Evolutionary conservation across 2,113 vertebrate species (phyloP).

Genomic region (Mellivora capensis): DNA sequence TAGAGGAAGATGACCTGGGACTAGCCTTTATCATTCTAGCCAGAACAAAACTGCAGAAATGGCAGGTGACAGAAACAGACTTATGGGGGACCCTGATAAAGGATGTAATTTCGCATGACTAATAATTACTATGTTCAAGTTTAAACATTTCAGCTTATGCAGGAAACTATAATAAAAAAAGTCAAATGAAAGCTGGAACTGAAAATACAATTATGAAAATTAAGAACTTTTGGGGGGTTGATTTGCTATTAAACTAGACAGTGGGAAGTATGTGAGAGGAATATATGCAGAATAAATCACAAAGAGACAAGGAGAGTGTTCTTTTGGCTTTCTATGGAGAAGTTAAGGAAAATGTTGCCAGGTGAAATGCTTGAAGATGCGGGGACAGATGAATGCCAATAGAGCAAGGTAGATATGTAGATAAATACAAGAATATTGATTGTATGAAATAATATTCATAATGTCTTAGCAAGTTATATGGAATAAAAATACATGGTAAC

Average conservation of each 20-base stretch:
- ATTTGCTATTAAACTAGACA: not conserved
- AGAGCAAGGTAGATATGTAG: not conserved
- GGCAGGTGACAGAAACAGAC: not conserved
- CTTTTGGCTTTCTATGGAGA: not conserved
- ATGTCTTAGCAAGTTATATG: not conserved
- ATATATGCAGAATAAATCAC: not conserved
- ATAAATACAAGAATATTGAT: not conserved
- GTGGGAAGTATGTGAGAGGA: not conserved
- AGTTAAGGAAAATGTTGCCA: not conserved
- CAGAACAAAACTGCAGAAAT: not conserved
- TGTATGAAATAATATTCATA: not conserved
- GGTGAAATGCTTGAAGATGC: not conserved
- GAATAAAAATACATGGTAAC: not conserved
- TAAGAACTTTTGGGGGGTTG: not conserved
- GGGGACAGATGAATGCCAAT: not conserved
- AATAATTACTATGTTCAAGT: not conserved
- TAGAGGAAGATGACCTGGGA: not conserved
- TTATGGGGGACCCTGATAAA: not conserved
- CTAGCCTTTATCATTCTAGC: not conserved
- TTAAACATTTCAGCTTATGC: not conserved
- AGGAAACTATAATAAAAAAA: not conserved
- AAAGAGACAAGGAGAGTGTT: not conserved
- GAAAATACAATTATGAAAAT: not conserved
- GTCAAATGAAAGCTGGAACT: not conserved
- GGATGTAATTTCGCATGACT: not conserved